These are phyloP conservation scores for Trididemnum nubilum DNA, from an alignment of 23 tunicate genomes.

Conservation along the genomic window DNA sequence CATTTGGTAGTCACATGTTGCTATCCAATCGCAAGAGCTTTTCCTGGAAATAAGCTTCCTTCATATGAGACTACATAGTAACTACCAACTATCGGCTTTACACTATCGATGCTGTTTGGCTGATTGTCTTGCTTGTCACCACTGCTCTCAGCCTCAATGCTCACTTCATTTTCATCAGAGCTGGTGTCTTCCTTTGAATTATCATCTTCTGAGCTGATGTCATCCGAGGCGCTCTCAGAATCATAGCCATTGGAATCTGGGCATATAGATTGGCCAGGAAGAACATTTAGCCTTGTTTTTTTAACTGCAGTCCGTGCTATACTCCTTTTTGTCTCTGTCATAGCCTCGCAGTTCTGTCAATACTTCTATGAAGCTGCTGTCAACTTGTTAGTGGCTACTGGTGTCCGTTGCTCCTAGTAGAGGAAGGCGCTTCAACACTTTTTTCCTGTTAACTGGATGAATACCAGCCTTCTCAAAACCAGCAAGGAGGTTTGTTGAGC, in stretches of 20 bases:
- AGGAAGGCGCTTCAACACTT: slow-evolving; percentile 15
- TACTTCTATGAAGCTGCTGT: not conserved
- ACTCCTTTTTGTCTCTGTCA: not conserved
- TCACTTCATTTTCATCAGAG: not conserved
- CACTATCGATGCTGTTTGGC: not conserved
- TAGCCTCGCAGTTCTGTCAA: slow-evolving; percentile 1
- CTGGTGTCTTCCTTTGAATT: not conserved
- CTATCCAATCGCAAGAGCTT: not conserved
- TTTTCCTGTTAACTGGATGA: not conserved
- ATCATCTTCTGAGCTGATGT: no score
- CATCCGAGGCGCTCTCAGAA: not conserved
- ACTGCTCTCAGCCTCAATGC: slow-evolving; percentile 4
- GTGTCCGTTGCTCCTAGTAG: no score
- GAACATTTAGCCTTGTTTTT: not conserved
- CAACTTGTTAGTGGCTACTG: not conserved
- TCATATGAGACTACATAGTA: no score
- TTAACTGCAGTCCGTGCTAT: not conserved
- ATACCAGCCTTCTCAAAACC: slow-evolving; percentile 11
- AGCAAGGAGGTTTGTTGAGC: slow-evolving; percentile 24
- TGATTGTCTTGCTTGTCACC: not conserved
- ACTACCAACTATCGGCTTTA: not conserved
- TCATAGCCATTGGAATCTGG: not conserved
- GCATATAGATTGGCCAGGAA: slow-evolving; percentile 26
- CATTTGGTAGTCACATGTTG: not conserved
- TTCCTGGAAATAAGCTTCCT: not conserved